Conservation (phyloP, 2,797 vertebrate species). For the Monodelphis domestica region DNA sequence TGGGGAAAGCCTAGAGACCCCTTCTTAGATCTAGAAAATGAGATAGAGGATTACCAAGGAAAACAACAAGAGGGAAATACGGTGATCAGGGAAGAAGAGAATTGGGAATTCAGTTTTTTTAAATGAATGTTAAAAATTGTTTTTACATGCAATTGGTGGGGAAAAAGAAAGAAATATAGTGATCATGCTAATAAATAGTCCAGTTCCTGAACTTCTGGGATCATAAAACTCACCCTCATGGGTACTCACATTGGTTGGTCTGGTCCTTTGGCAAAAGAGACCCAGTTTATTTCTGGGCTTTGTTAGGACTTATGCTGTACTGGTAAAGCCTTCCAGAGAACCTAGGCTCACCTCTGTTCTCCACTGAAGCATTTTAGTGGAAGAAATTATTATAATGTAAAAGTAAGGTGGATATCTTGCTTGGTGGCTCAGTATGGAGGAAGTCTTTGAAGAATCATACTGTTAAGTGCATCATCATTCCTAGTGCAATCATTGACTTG, state of each 20-base stretch:
- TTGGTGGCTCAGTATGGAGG: not conserved
- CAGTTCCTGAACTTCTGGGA: not conserved
- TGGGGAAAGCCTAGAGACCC: not conserved
- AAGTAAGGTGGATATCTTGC: not conserved
- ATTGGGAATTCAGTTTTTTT: too few species aligned
- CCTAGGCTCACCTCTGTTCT: not conserved
- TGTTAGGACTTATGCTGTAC: not conserved
- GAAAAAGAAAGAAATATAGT: not conserved
- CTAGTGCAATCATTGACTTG: not conserved
- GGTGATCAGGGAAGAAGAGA: too few species aligned
- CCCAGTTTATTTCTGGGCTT: not conserved
- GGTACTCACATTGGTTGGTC: not conserved
- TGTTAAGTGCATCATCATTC: not conserved
- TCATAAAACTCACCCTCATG: too few species aligned
- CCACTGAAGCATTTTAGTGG: not conserved
- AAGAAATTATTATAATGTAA: not conserved
- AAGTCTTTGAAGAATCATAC: not conserved
- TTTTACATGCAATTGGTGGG: too few species aligned
- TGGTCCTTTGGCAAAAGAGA: not conserved
- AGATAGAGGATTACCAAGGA: not conserved
- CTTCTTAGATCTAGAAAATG: not conserved
- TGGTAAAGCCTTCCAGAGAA: not conserved
- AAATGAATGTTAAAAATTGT: too few species aligned
- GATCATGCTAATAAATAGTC: not conserved
- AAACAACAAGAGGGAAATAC: too few species aligned